Evolutionary conservation across 2,888 invertebrate genomes (phyloP).

Genomic region (Amiota communis): DNA sequence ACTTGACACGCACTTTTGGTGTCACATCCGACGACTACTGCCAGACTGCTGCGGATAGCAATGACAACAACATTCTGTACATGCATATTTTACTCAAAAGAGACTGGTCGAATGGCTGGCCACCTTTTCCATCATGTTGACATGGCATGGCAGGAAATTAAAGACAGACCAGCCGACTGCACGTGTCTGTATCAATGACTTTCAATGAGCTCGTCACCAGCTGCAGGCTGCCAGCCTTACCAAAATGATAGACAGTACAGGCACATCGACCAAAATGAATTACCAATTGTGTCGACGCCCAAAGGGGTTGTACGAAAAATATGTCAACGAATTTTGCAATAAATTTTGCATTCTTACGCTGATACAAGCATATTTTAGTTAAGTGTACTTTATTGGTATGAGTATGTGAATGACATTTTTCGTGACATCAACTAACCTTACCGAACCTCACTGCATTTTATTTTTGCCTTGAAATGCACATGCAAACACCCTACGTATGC

Average conservation of each 20-base stretch:
- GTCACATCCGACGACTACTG: neutral
- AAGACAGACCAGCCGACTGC: neutral
- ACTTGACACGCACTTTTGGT: slow-evolving; percentile 4
- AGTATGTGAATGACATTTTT: no score
- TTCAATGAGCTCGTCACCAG: neutral
- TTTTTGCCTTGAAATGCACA: neutral
- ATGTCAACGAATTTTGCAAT: neutral
- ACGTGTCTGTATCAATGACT: slow-evolving; percentile 4
- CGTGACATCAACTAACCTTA: no score
- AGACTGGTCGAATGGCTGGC: no score
- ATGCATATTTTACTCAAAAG: slow-evolving; percentile 3
- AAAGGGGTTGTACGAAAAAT: neutral
- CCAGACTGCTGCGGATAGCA: slow-evolving; percentile 12
- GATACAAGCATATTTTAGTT: neutral
- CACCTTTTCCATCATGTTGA: no score
- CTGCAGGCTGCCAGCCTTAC: neutral
- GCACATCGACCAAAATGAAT: neutral
- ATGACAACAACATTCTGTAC: slow-evolving; percentile 3
- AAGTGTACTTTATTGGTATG: no score
- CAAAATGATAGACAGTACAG: slow-evolving; percentile 1
- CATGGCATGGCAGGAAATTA: neutral
- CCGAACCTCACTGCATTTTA: neutral
- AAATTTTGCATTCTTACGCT: slow-evolving; percentile 1
- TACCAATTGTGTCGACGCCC: neutral
- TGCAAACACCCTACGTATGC: neutral